Conservation (phyloP, 92 coral and sea anemone genomes). For the Zoanthus gigantus region DNA sequence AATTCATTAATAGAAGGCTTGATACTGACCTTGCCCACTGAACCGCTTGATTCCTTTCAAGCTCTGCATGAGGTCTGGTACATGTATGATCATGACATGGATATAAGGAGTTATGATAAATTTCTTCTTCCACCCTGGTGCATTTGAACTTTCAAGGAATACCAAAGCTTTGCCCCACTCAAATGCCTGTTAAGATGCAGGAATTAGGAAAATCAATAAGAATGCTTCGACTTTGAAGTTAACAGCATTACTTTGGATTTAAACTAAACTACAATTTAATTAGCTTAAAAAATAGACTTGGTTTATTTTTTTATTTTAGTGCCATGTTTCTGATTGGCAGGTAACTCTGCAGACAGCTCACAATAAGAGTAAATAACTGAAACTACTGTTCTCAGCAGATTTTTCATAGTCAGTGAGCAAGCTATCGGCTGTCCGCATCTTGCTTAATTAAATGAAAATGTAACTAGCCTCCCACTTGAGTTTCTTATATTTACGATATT, state of each 20-base stretch:
- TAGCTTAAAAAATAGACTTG: neutral
- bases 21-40: conserved; percentile 32
- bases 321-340: neutral
- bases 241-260: neutral
- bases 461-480: conserved; percentile 11
- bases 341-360: neutral
- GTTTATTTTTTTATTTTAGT: neutral
- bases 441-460: neutral
- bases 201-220: neutral
- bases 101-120: conserved; percentile 14
- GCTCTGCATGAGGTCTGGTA: conserved; percentile 9
- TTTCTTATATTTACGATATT: neutral
- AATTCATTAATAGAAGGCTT: neutral
- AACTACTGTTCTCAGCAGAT: neutral
- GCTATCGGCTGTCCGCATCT: neutral
- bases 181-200: neutral
- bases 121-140: conserved; percentile 16
- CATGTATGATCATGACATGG: neutral
- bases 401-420: neutral
- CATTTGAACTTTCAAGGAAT: neutral
- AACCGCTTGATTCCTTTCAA: conserved; percentile 22
- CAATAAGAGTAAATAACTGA: neutral
- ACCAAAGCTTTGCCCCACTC: conserved; percentile 14
- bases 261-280: neutral
- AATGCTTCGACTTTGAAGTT: neutral